Base-by-base conservation (phyloP, 2,797 vertebrate genomes). In the Aplochiton taeniatus region DNA sequence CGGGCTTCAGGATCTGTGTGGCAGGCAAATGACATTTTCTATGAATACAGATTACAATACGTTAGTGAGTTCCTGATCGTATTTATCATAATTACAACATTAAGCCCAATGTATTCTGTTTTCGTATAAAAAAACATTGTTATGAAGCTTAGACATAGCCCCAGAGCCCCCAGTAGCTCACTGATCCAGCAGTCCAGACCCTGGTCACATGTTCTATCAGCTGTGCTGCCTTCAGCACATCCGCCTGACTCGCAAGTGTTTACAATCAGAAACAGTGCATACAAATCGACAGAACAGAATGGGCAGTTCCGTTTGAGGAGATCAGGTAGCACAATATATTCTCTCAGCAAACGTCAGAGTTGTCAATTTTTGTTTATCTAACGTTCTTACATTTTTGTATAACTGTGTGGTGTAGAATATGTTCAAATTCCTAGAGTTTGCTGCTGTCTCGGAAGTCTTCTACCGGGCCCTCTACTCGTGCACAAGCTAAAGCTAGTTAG, bases 161-260 rank as follows among this genome's bases (percentile, higher is more conserved):
- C 2, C 31, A 31, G 31, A 31, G 31, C 31, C 31, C 31, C 6
- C 31, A n/a, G n/a, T 31, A 3, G 2, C 31, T 31, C 6, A 31
- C 31, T 31, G 2, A 3, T 31, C 6, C 31, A 31, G 31, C 31
- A 31, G 31, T 31, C 31, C 31, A 31, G 31, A 31, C 11, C 11
- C 6, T 0, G 57, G 70, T 91, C 92, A 93, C 88, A 11, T 92
- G 91, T 77, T 4, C 64, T 78, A 83, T 90, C 88, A 91, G 89
- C 91, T 91, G 90, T 74, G 82, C 72, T n/a, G n/a, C n/a, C n/a
- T 45, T 60, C 83, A 81, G 82, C 72, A 87, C 82, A 82, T 87
- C 89, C 88, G 89, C 88, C 81, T 90, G 84, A 80, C 77, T 79
- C 59, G 87, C 79, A 60, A 73, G 67, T 89, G 89, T 91, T 91